Percentiles rank a stretch among this genome's conserved stretches.
Conservation (phyloP, 2,113 vertebrate species). For the Aldabrachelys gigantea region DNA sequence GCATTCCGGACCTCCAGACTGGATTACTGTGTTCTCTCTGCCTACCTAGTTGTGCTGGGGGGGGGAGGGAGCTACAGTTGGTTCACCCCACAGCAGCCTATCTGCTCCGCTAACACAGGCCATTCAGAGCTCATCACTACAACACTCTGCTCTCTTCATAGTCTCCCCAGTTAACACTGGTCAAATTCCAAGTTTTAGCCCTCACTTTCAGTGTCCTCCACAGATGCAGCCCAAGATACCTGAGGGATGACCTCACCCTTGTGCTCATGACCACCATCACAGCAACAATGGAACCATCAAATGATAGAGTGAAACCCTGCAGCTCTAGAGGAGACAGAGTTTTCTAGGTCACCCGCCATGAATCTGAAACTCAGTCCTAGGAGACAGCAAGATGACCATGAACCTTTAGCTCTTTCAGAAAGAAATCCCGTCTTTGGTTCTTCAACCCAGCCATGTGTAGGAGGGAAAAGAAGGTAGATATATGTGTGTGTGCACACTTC, state of each 20-base stretch:
- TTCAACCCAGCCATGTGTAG: not conserved
- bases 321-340: not conserved
- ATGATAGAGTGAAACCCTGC: not conserved
- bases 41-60: not conserved
- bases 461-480: not conserved
- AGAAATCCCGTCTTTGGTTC: not conserved
- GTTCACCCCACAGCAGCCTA: not conserved
- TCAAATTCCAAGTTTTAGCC: not conserved
- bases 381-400: not conserved
- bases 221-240: not conserved
- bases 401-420: not conserved
- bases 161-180: not conserved
- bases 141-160: not conserved
- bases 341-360: not conserved
- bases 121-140: not conserved
- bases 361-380: not conserved
- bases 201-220: not conserved
- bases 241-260: not conserved
- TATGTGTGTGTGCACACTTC: not conserved
- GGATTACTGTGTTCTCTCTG: not conserved
- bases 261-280: not conserved
- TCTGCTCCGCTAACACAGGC: not conserved
- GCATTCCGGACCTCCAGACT: not conserved
- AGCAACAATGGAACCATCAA: not conserved
- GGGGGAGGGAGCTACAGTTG: not conserved